A percentile compares a stretch with the other conserved stretches of the same genome.
Evolutionary conservation across 1,140 invertebrate species (phyloP).

Genomic region (Rhopalosiphum padi): DNA sequence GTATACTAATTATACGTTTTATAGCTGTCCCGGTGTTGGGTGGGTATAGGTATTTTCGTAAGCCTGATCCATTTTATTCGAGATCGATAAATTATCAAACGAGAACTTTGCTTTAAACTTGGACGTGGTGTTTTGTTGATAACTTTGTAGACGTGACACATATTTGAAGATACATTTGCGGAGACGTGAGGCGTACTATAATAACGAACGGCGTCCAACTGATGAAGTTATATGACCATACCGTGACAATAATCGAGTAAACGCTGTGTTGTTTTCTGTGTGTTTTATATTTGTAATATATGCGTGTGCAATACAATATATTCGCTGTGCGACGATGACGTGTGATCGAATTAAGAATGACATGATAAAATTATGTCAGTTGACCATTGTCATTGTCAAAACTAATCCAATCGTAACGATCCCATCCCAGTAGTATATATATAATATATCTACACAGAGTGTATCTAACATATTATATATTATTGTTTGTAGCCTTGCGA

Average conservation of each 20-base stretch:
- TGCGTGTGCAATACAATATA: background rate
- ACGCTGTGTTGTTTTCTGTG: no score
- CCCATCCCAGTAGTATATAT: background rate
- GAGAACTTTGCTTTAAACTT: background rate
- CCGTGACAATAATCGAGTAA: background rate
- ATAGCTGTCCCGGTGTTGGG: no score
- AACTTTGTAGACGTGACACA: background rate
- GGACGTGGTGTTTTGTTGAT: background rate
- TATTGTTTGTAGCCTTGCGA: background rate
- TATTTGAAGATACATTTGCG: background rate
- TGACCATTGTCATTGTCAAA: slow-evolving; percentile 27
- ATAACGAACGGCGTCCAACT: background rate
- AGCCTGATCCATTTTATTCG: background rate
- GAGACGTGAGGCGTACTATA: background rate
- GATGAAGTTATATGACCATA: background rate
- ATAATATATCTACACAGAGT: no score
- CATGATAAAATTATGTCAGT: slow-evolving; percentile 9
- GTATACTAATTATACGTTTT: background rate
- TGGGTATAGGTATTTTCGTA: background rate
- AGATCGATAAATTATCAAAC: background rate
- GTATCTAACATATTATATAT: background rate
- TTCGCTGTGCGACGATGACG: background rate
- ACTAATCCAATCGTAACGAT: slow-evolving; percentile 35
- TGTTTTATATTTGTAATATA: no score
- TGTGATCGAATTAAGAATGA: background rate